Evolutionary conservation across 2,888 invertebrate species (phyloP).

Genomic region (Ectropis crepuscularia): DNA sequence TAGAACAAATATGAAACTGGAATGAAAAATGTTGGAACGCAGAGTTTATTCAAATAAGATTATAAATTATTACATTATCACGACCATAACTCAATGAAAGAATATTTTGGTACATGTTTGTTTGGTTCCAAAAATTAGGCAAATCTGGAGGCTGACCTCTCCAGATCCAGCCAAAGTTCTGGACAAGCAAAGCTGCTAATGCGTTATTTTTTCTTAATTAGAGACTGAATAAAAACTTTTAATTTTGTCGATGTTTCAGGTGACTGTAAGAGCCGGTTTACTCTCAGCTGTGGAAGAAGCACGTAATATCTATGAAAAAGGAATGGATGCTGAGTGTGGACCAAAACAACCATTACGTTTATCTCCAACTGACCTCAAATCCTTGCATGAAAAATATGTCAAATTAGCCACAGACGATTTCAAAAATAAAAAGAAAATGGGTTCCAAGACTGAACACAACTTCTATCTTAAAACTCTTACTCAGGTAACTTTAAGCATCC

Average conservation of each 20-base stretch:
- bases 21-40: too few relatives aligned
- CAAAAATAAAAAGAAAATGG: conserved; percentile 11
- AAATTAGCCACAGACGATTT: not conserved
- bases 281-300: conserved; percentile 7
- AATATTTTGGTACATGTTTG: too few relatives aligned
- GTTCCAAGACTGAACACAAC: not conserved
- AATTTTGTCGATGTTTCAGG: not conserved
- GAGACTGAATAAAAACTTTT: not conserved
- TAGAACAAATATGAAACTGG: too few relatives aligned
- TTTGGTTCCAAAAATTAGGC: too few relatives aligned
- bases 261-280: conserved; percentile 6
- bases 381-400: conserved; percentile 9
- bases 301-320: conserved; percentile 8
- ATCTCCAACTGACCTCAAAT: conserved; percentile 4
- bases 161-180: too few relatives aligned
- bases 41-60: too few relatives aligned
- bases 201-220: not conserved
- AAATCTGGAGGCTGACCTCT: too few relatives aligned
- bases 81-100: too few relatives aligned
- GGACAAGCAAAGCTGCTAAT: not conserved
- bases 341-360: conserved; percentile 1
- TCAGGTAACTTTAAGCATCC: not conserved
- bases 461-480: conserved; percentile 3
- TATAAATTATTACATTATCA: too few relatives aligned
- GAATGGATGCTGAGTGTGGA: conserved; percentile 11